Percentiles rank a stretch among this genome's conserved stretches.
phyloP scores from a whole-genome alignment of 2,797 vertebrate genomes.

The Hyperoplus lanceolatus region DNA sequence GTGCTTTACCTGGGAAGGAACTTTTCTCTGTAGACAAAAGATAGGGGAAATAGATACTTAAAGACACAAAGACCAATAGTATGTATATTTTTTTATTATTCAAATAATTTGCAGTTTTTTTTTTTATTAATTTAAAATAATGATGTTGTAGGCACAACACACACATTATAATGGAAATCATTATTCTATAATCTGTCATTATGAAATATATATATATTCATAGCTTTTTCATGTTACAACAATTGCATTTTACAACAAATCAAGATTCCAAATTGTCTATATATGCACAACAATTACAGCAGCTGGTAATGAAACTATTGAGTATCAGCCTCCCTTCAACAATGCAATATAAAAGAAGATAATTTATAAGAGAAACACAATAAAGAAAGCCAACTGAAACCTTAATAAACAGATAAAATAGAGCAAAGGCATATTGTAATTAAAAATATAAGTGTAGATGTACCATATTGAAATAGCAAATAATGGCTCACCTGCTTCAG shows the following conservation, averaged over 20 bases:
- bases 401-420: no score
- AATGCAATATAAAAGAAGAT: no score
- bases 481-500: slow-evolving; percentile 83
- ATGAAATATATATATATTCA: neutral
- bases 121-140: neutral
- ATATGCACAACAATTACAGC: no score
- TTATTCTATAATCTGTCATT: neutral
- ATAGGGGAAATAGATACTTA: slow-evolving; percentile 7
- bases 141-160: neutral
- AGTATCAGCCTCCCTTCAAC: no score
- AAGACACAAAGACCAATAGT: neutral
- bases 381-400: no score
- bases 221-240: neutral
- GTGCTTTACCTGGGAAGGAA: slow-evolving; percentile 71
- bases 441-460: no score
- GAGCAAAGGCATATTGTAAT: no score
- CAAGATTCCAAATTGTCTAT: no score
- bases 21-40: slow-evolving; percentile 75
- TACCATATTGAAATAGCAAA: no score
- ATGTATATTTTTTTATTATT: neutral
- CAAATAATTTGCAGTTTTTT: neutral
- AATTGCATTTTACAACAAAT: neutral
- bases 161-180: neutral
- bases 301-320: no score
- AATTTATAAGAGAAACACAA: no score